Evolutionary conservation across 2,888 invertebrate species (phyloP), one percentile per base, ranked within the genome.

Genomic region (Aplocera efformata): DNA sequence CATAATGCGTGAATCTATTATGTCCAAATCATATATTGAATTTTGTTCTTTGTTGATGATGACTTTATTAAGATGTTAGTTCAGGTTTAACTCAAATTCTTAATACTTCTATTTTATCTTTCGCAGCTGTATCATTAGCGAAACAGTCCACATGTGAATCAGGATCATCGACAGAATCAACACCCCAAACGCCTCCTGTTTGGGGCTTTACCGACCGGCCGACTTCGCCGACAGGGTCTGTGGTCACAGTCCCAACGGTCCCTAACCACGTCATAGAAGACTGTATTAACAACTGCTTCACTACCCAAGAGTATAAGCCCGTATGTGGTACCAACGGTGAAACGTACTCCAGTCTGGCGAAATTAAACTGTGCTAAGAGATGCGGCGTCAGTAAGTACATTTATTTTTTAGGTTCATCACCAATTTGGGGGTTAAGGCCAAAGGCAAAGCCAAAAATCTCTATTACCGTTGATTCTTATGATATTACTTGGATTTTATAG

Each of bases 331-430:
- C 74, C n/a, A 60, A 89, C 37, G 53, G 64, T 1, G 52, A 68
- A 1, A 79, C 75, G 0, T 89, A 88, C 48, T 55, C 34, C 23
- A 89, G 86, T 46, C 69, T 67, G 9, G 72, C 72, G n/a, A 57
- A 60, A 7, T 51, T 89, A 21, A 44, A 58, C 1, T 89, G 89
- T 57, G 82, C 80, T 7, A 62, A 63, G 38, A 31, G 45, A 6
- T 88, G 86, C 63, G 88, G 88, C 30, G 41, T 61, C 10, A 60
- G 86, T 88, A 63, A 70, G 74, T 53, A n/a, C n/a, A n/a, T n/a
- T n/a, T n/a, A n/a, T n/a, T n/a, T n/a, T n/a, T n/a, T n/a, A n/a
- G n/a, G n/a, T n/a, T n/a, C n/a, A n/a, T n/a, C n/a, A n/a, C n/a
- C n/a, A n/a, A n/a, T n/a, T n/a, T n/a, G n/a, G n/a, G n/a, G n/a